Base-by-base conservation (phyloP, 2,797 vertebrate genomes). In the Oreonectes daqikongensis region DNA sequence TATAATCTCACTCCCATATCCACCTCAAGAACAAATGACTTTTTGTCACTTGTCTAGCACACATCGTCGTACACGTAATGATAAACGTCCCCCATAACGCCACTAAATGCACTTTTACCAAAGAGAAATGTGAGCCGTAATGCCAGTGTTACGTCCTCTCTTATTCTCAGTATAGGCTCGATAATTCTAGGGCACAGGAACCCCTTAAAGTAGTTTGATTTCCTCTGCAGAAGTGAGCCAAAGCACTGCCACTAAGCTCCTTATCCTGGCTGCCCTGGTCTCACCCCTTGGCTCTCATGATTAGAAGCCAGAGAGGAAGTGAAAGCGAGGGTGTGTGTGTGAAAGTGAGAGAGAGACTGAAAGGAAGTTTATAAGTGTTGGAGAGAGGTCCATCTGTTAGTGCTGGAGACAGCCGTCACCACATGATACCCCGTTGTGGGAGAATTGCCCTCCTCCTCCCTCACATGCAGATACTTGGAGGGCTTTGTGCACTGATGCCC, bases 121-220 rank as follows among this genome's bases (percentile, higher is more conserved):
- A 32, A 5, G 17, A 61, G 28, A 35, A 15, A 61, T 60, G 17
- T 10, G 8, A 61, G 30, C 17, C 6, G 17, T 61, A 61, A 20
- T n/a, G 30, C 28, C 30, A 20, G 35, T 32, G 26, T 42, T 30
- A 10, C 38, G 60, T 42, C 26, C 26, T 57, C 59, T 12, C 30
- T 60, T 46, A n/a, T n/a, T 38, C 48, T 50, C 70, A 35, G 50
- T 14, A 55, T 63, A 40, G 64, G 26, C 18, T 40, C 15, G 64
- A 73, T 63, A 42, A 80, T 84, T 84, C 70, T 84, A 82, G 78
- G 83, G 79, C 82, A 81, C 55, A 57, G 66, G 44, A 81, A 69
- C 59, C 73, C 70, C 74, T 82, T 75, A 75, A 74, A 78, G 77
- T 63, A 75, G 44, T 80, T 78, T 69, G 74, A 80, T 80, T 79